Base-by-base conservation (phyloP, 2,797 vertebrate species). In the Sebastiscus albofasciatus region DNA sequence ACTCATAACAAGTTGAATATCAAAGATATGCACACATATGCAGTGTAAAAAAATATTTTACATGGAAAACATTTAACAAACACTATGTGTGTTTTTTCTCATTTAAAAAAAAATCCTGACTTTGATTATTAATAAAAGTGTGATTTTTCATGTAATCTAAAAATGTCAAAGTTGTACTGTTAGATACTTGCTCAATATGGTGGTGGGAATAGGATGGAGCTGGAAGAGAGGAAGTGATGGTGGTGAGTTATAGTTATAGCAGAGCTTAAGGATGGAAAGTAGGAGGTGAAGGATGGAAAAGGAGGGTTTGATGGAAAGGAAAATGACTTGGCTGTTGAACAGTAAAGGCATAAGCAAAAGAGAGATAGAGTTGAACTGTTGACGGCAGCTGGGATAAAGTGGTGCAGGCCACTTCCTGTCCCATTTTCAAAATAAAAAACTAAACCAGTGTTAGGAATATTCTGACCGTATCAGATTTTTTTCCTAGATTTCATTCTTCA, bases 381-480 rank as follows among this genome's bases (percentile, higher is more conserved):
- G 39, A 42, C 39, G 67, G 74, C 56, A 54, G 55, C 52, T 67
- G 65, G 34, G 36, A 80, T 42, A 77, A 86, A 87, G 59, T 42
- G 39, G 39, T 42, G 82, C 77, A 78, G 85, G 86, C 39, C 59
- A 74, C 70, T 72, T 89, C 88, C 89, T 92, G 82, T 59, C 64
- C 55, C 60, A 79, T 75, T 65, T 79, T 58, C 59, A 55, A 74
- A 76, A 83, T 67, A 61, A 67, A 58, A 64, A 59, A 73, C 12
- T 20, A 20, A 26, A 54, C 16, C 29, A 33, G 27, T 54, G 13
- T 24, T 22, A 6, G 24, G 6, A 72, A 67, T 31, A 56, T 74
- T 70, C 5, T 42, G 34, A 20, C 2, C 39, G 39, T 13, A 52
- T 20, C 18, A 13, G 33, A 27, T 20, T 16, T 79, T 31, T 7